Conservation (phyloP, 2,888 invertebrate species). For the Harpagoxenus sublaevis region DNA sequence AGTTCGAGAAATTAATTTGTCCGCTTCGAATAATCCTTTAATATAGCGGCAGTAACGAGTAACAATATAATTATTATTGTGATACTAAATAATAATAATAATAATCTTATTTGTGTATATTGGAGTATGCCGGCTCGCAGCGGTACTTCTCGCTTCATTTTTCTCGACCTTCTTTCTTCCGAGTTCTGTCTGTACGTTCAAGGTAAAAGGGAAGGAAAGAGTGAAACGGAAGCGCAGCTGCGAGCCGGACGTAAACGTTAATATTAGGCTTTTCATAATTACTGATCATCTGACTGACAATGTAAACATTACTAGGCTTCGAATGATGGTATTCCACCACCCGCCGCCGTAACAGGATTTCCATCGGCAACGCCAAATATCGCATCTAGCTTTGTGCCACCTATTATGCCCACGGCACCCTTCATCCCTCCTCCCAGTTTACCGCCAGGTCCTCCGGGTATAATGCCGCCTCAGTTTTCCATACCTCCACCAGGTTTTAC, state of each 20-base stretch:
- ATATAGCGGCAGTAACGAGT: background rate
- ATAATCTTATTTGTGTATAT: background rate
- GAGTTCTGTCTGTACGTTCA: background rate
- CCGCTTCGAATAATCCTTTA: conserved; percentile 9
- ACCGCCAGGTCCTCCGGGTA: conserved; percentile 84
- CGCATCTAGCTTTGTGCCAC: conserved; percentile 81
- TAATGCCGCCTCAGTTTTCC: conserved; percentile 91
- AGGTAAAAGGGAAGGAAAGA: background rate
- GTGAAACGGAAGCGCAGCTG: background rate
- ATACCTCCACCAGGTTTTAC: conserved; percentile 94
- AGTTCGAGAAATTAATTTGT: conserved; percentile 3
- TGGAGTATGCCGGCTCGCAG: background rate
- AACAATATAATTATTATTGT: background rate
- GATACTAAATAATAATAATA: background rate
- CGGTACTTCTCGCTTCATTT: background rate
- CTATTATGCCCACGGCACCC: conserved; percentile 83
- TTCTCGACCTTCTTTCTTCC: background rate
- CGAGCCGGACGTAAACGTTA: background rate
- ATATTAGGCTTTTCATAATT: conserved; percentile 11
- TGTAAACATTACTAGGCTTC: conserved; percentile 78
- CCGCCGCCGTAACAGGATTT: conserved; percentile 82
- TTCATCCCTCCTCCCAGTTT: conserved; percentile 84
- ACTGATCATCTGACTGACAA: conserved; percentile 12
- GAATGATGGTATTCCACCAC: conserved; percentile 83
- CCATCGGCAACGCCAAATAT: conserved; percentile 81